phyloP scores from a whole-genome alignment of 2,888 invertebrate genomes.

The Cephus sareptanus region DNA sequence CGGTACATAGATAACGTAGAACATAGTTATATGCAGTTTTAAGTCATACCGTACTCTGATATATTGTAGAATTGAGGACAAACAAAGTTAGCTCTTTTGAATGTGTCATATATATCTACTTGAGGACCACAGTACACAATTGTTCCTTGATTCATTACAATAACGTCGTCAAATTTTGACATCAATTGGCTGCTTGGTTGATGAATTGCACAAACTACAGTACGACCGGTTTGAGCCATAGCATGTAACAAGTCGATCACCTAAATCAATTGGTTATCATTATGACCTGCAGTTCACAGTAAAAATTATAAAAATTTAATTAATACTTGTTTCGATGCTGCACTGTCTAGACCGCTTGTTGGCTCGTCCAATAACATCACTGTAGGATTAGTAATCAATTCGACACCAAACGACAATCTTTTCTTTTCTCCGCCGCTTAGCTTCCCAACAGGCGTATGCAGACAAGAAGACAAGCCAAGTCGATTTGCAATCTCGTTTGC shows the following conservation, averaged over 20 bases:
- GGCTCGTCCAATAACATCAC: conserved; percentile 74
- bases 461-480: conserved; percentile 66
- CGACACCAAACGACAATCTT: conserved; percentile 72
- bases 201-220: conserved; percentile 82
- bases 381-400: conserved; percentile 72
- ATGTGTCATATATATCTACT: conserved; percentile 70
- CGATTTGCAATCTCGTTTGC: conserved; percentile 69
- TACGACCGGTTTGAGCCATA: conserved; percentile 75
- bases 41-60: conserved; percentile 76
- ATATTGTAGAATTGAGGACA: conserved; percentile 85
- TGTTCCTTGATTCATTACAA: conserved; percentile 76
- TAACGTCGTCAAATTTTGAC: conserved; percentile 78
- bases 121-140: conserved; percentile 77
- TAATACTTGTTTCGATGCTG: conserved; percentile 74
- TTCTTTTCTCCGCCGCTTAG: conserved; percentile 74
- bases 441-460: conserved; percentile 67
- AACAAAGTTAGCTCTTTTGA: conserved; percentile 71
- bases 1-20: background rate
- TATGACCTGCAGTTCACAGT: too few relatives aligned
- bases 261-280: conserved; percentile 36
- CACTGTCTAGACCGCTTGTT: conserved; percentile 73
- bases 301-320: background rate
- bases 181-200: conserved; percentile 83
- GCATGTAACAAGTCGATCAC: conserved; percentile 72
- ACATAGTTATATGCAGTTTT: background rate